Evolutionary conservation across 2,113 vertebrate genomes (phyloP).

Genomic region (Polypterus senegalus): DNA sequence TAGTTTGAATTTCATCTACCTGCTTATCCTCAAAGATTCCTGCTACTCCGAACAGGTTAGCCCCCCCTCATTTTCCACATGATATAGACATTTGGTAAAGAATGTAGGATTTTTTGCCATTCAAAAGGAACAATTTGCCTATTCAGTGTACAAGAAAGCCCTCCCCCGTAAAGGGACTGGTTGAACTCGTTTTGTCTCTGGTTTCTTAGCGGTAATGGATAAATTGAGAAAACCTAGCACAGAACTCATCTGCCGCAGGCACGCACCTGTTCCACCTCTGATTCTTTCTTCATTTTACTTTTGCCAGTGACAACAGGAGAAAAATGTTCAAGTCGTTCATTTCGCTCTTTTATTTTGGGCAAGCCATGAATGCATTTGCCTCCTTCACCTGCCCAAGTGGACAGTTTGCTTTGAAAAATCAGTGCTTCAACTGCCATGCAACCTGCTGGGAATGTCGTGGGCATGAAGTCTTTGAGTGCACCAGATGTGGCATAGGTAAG

Average conservation of each 20-base stretch:
- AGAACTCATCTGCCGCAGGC: constrained; percentile 14
- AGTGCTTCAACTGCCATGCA: constrained; percentile 51
- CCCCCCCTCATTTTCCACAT: too few relatives aligned
- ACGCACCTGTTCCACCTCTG: constrained; percentile 24
- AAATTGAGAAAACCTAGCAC: background rate
- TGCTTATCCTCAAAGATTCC: too few relatives aligned
- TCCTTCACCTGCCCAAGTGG: constrained; percentile 37
- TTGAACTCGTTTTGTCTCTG: constrained; percentile 31
- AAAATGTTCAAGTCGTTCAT: constrained; percentile 14
- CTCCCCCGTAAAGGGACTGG: constrained; percentile 29
- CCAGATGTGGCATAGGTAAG: constrained; percentile 50
- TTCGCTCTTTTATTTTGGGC: constrained; percentile 21
- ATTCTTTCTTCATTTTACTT: constrained; percentile 6
- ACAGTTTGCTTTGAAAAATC: constrained; percentile 43
- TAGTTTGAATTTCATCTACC: too few relatives aligned
- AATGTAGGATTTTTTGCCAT: too few relatives aligned
- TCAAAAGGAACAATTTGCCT: background rate
- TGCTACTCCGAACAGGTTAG: too few relatives aligned
- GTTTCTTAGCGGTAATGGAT: constrained; percentile 13
- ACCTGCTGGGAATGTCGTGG: constrained; percentile 49
- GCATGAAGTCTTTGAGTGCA: constrained; percentile 51
- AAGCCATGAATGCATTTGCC: constrained; percentile 22
- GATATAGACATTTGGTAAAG: too few relatives aligned
- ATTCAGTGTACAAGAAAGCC: constrained; percentile 23
- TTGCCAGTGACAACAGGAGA: constrained; percentile 8